Conservation (phyloP, 2,113 vertebrate genomes). For the Petroica traversi region DNA sequence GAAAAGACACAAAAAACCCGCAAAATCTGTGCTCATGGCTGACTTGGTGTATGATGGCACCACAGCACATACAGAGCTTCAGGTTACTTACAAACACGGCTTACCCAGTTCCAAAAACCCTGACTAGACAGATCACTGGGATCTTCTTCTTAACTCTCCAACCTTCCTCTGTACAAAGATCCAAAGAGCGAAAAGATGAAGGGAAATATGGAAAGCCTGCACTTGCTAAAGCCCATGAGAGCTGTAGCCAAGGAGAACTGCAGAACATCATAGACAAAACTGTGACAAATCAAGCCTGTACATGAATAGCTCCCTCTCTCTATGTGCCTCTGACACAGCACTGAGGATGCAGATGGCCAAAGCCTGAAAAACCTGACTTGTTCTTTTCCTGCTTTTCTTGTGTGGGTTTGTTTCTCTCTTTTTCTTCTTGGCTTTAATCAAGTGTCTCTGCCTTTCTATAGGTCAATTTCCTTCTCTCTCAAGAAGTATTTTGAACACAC, state of each 20-base stretch:
- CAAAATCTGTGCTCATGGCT: background rate
- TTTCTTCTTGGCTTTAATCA: background rate
- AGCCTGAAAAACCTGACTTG: background rate
- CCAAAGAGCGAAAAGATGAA: background rate
- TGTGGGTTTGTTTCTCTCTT: background rate
- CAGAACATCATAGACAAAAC: background rate
- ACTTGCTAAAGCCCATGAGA: background rate
- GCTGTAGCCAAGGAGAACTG: background rate
- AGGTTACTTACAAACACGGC: background rate
- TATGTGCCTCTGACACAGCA: background rate
- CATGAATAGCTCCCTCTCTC: background rate
- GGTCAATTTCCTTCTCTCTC: background rate
- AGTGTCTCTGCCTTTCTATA: background rate
- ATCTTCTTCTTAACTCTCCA: background rate
- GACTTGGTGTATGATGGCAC: background rate
- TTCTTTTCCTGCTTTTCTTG: background rate
- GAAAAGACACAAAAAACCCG: background rate
- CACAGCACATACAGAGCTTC: background rate
- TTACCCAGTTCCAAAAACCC: background rate
- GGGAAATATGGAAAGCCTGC: background rate
- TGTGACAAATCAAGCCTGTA: background rate
- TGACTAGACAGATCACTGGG: background rate
- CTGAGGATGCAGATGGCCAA: background rate
- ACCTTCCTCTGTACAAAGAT: background rate
- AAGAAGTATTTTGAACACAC: background rate